Percentiles rank a stretch among this genome's conserved stretches.
Conservation (phyloP, 2,797 vertebrate species). For the Spinibarbus caldwelli region DNA sequence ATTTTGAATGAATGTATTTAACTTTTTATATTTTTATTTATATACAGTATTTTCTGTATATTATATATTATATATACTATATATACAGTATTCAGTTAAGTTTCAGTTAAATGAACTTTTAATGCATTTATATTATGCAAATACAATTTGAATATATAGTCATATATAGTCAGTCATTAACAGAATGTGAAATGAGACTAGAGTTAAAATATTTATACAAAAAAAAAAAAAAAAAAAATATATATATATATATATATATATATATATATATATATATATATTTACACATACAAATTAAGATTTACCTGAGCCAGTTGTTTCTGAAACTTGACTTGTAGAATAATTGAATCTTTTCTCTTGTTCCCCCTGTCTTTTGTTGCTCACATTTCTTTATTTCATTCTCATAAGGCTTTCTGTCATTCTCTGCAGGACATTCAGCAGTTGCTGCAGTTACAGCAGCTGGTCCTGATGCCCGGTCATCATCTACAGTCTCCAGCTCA, state of each 20-base stretch:
- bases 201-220: not conserved
- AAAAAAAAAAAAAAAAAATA: too few species aligned
- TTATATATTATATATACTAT: too few species aligned
- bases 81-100: not conserved
- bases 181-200: not conserved
- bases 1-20: not conserved
- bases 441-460: conserved; percentile 89
- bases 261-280: too few species aligned
- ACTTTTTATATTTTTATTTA: not conserved
- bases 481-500: conserved; percentile 89
- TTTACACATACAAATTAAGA: not conserved
- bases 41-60: not conserved
- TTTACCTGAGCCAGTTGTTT: not conserved
- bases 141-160: not conserved
- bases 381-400: not conserved
- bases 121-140: not conserved
- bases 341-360: not conserved
- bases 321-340: not conserved
- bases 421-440: conserved; percentile 88
- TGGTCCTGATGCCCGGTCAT: conserved; percentile 89
- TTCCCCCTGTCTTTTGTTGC: conserved; percentile 4
- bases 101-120: not conserved
- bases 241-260: too few species aligned
- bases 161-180: not conserved
- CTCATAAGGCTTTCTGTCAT: not conserved